phyloP scores from a whole-genome alignment of 2,797 vertebrate species.

The Rhabdophis nuchalis region DNA sequence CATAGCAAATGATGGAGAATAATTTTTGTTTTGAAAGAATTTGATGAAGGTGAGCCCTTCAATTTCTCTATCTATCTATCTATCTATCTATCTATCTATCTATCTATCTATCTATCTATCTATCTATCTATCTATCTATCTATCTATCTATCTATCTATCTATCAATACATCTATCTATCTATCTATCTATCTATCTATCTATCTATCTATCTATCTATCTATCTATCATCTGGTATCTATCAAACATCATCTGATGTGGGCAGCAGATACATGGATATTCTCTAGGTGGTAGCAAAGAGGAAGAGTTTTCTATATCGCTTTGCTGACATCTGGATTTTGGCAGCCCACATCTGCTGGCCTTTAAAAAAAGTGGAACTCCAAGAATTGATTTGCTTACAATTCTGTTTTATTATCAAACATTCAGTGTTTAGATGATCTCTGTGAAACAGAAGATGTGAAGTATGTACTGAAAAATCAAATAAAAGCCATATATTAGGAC shows the following conservation, averaged over 20 bases:
- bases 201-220: too few species aligned
- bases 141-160: too few species aligned
- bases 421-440: background rate
- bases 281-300: background rate
- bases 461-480: background rate
- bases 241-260: background rate
- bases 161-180: too few species aligned
- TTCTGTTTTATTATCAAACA: background rate
- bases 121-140: too few species aligned
- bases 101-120: too few species aligned
- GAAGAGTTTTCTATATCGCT: background rate
- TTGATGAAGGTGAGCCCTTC: background rate
- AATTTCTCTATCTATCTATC: background rate
- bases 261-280: background rate
- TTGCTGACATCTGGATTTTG: background rate
- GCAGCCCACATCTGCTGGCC: background rate
- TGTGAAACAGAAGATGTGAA: background rate
- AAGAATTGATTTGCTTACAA: background rate
- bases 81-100: too few species aligned
- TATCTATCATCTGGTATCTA: too few species aligned
- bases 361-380: background rate
- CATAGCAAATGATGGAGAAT: background rate
- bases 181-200: too few species aligned
- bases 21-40: background rate
- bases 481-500: background rate